Conservation (phyloP, 1,140 invertebrate species). For the Acyrthosiphon pisum region DNA sequence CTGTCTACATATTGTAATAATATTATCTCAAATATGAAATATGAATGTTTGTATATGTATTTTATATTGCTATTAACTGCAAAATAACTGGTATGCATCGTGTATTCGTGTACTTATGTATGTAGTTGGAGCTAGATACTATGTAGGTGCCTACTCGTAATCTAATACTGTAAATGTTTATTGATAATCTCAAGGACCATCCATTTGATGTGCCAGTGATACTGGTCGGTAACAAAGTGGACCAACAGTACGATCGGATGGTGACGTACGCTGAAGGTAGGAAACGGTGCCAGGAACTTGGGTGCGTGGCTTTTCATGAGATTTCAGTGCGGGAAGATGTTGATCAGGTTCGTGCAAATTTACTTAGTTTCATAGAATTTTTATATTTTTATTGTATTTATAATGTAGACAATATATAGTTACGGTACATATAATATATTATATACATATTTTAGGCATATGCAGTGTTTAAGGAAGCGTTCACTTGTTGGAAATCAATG, state of each 20-base stretch:
- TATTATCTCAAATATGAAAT: not conserved
- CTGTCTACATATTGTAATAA: not conserved
- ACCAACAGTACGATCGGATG: constrained; percentile 78
- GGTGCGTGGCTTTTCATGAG: constrained; percentile 82
- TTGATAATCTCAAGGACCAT: constrained; percentile 64
- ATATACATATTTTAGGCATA: constrained; percentile 67
- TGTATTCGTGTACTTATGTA: not conserved
- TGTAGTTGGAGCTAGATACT: no score
- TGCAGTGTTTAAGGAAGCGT: constrained; percentile 72
- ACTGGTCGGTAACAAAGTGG: constrained; percentile 81
- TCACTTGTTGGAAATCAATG: constrained; percentile 73
- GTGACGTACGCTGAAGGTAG: constrained; percentile 76
- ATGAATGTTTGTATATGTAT: not conserved
- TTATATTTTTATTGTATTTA: not conserved
- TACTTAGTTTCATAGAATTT: constrained; percentile 7
- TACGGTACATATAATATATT: not conserved
- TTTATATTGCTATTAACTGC: not conserved
- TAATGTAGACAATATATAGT: no score
- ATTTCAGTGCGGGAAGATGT: constrained; percentile 83
- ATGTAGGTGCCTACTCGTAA: no score
- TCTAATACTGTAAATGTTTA: not conserved
- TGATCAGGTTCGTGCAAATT: constrained; percentile 69
- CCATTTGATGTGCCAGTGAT: constrained; percentile 74
- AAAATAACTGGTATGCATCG: not conserved
- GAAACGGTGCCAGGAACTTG: constrained; percentile 76